These are phyloP conservation scores for Eubasilissa regina DNA, from an alignment of 1,140 invertebrate species.

Conservation along the genomic window DNA sequence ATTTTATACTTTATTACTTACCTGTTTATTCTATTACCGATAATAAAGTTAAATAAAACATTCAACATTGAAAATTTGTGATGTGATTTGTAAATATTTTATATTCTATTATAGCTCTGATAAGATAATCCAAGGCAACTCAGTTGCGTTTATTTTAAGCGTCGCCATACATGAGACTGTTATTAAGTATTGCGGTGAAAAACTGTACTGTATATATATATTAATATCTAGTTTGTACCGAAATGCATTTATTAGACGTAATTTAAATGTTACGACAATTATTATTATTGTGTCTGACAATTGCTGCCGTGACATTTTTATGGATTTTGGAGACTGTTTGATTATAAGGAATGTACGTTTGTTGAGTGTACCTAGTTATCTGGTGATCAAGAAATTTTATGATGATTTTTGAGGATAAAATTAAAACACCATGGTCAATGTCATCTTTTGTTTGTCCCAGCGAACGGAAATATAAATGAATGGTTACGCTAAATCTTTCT, in stretches of 20 bases:
- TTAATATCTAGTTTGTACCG: conserved; percentile 23
- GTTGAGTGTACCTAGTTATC: neutral
- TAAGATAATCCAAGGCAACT: neutral
- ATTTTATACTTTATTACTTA: too few relatives aligned
- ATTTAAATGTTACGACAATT: neutral
- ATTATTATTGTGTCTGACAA: neutral
- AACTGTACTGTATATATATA: conserved; percentile 4
- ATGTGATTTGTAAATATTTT: too few relatives aligned
- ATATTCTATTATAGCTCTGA: neutral
- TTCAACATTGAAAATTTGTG: neutral
- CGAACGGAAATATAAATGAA: too few relatives aligned
- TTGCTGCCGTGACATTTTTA: neutral
- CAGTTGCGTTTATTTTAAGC: neutral
- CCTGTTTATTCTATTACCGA: too few relatives aligned
- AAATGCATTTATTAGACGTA: conserved; percentile 29
- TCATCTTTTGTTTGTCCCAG: too few relatives aligned
- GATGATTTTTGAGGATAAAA: too few relatives aligned
- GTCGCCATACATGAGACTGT: conserved; percentile 29
- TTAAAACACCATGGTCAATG: too few relatives aligned
- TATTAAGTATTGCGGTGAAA: conserved; percentile 8
- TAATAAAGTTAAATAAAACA: neutral
- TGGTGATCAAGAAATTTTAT: neutral
- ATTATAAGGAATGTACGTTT: too few relatives aligned
- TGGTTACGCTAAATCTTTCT: too few relatives aligned
- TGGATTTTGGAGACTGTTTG: neutral